These are phyloP conservation scores for Trichopria drosophilae DNA, from an alignment of 2,888 invertebrate species.

Conservation along the genomic window DNA sequence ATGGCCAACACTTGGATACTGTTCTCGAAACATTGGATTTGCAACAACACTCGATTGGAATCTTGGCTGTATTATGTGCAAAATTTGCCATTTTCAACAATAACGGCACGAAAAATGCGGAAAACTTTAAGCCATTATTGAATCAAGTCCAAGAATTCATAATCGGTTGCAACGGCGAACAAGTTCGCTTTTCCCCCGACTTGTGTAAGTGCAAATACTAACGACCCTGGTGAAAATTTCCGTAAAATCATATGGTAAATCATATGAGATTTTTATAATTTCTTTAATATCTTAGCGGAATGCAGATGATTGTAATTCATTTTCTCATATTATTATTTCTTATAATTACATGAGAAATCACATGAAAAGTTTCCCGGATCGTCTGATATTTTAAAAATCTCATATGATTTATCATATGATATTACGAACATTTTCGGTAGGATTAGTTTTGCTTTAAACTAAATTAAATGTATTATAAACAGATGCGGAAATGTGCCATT, in stretches of 20 bases:
- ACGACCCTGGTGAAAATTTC: too few species aligned
- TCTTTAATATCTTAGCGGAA: too few species aligned
- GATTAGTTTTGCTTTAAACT: too few species aligned
- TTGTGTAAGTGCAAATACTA: conserved; percentile 79
- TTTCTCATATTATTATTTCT: neutral
- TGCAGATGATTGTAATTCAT: too few species aligned
- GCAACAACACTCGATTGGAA: conserved; percentile 89
- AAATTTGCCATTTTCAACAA: conserved; percentile 68
- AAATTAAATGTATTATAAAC: conserved; percentile 34
- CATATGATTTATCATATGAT: too few species aligned
- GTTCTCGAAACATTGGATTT: conserved; percentile 88
- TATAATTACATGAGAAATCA: neutral
- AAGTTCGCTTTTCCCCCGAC: conserved; percentile 84
- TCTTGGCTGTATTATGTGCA: conserved; percentile 82
- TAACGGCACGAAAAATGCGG: conserved; percentile 37
- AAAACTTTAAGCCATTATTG: conserved; percentile 63
- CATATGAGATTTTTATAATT: too few species aligned
- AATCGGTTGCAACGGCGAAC: conserved; percentile 83
- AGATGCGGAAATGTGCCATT: conserved; percentile 91
- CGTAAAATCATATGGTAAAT: too few species aligned
- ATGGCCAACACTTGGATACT: conserved; percentile 82
- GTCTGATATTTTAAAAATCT: too few species aligned
- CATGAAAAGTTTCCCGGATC: too few species aligned
- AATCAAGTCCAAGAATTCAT: conserved; percentile 86
- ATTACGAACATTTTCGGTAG: too few species aligned